phyloP scores from a whole-genome alignment of 2,888 invertebrate genomes.

The Nezara viridula region DNA sequence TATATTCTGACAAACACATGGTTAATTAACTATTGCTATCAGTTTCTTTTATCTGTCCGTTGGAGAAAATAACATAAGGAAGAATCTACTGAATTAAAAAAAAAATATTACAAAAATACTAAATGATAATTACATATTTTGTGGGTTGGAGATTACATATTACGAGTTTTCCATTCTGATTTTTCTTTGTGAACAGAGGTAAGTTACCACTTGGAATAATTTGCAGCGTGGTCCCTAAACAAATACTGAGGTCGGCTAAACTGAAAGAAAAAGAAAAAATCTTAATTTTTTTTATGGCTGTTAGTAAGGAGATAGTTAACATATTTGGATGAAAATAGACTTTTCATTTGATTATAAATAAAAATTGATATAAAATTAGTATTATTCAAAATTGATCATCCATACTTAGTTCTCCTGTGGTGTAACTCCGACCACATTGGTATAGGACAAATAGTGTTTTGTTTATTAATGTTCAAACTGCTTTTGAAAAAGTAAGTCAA shows the following conservation, averaged over 20 bases:
- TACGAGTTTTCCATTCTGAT: constrained; percentile 81
- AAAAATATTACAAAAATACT: constrained; percentile 35
- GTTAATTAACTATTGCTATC: too few relatives aligned
- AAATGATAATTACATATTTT: constrained; percentile 82
- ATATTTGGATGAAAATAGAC: not conserved
- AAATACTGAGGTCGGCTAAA: constrained; percentile 92
- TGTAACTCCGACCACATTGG: not conserved
- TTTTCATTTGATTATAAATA: not conserved
- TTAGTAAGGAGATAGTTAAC: not conserved
- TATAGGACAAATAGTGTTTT: not conserved
- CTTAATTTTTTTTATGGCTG: not conserved
- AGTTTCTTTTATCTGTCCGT: not conserved
- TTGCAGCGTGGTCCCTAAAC: constrained; percentile 97
- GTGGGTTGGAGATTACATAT: constrained; percentile 98
- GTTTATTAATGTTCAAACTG: not conserved
- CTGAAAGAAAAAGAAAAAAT: constrained; percentile 72
- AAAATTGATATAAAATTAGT: not conserved
- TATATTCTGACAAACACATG: too few relatives aligned
- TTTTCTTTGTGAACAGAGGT: constrained; percentile 87
- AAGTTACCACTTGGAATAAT: constrained; percentile 97
- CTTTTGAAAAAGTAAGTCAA: not conserved
- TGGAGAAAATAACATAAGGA: not conserved
- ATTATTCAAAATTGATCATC: not conserved
- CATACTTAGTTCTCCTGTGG: not conserved
- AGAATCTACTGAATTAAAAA: not conserved